Base-by-base conservation (phyloP, 1,140 invertebrate genomes). In the Tyrophagus putrescentiae region DNA sequence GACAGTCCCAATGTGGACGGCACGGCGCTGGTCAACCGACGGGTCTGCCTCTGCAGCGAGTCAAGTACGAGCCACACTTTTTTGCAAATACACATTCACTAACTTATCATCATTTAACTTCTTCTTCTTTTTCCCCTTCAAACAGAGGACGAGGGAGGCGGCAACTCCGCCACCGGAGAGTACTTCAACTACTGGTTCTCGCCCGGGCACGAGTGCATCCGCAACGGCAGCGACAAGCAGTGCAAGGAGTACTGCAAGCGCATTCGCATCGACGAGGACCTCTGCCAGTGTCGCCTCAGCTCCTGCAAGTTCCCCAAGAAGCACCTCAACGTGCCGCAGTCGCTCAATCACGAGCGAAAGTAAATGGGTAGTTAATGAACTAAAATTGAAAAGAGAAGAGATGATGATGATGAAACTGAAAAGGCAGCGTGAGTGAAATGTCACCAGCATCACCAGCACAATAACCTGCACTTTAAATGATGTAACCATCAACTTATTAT, bases 1-100 rank as follows among this genome's bases (percentile, higher is more conserved):
- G 57, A 59, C 27, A 59, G 57, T 45, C 41, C 57, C 9, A 59
- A 59, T n/a, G 36, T 59, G n/a, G 57, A 59, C 27, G 57, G 57
- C 11, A 42, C 57, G 1, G 34, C 27, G 7, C 34, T 59, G 16
- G 57, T 59, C 27, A 59, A 59, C 50, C 36, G 57, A 44, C 57
- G 57, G 16, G 57, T 28, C 27, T 59, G 57, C 21, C 39, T 59
- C 1, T 59, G 57, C 57, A 59, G 57, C 28, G 57, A 59, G 32
- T 42, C 57, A 9, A 59, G 57, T 59, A 23, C 44, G 57, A 7
- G 27, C 32, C 11, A 27, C 25, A n/a, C 23, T 9, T 16, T 52
- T 27, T 52, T 52, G n/a, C 48, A 52, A 16, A 52, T 16, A 52
- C n/a, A n/a, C n/a, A n/a, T n/a, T n/a, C n/a, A n/a, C n/a, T n/a